phyloP scores from a whole-genome alignment of 2,113 vertebrate genomes.

The Calidris pugnax region DNA sequence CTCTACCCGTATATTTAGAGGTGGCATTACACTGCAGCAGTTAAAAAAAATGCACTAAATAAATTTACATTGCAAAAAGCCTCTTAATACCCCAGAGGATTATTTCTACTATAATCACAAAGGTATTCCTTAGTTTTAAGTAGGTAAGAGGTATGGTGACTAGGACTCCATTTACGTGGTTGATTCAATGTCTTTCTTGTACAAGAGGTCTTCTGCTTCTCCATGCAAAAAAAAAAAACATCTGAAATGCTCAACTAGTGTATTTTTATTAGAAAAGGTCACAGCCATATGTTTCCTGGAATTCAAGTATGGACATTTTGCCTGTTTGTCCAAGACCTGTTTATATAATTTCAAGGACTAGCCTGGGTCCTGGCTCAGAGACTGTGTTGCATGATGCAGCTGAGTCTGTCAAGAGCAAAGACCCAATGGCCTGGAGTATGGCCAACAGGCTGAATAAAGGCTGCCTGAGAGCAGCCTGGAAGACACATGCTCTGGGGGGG shows the following conservation, averaged over 20 bases:
- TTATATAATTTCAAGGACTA: background rate
- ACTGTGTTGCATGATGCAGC: background rate
- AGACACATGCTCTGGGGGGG: rapidly evolving
- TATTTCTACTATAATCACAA: background rate
- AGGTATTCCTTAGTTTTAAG: background rate
- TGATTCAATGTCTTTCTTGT: background rate
- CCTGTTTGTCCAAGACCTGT: background rate
- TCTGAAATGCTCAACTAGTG: background rate
- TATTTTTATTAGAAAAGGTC: background rate
- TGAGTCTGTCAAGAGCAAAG: background rate
- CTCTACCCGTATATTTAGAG: background rate
- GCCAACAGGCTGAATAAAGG: background rate
- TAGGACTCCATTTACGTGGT: background rate
- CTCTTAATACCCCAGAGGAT: background rate
- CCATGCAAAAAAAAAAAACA: background rate
- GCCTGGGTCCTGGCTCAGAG: background rate
- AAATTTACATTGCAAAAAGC: background rate
- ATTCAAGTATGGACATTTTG: background rate
- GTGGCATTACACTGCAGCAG: background rate
- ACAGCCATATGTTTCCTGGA: background rate
- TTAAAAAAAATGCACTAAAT: background rate
- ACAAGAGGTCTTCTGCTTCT: background rate
- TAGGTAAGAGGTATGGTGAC: background rate
- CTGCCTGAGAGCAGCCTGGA: background rate
- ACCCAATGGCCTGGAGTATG: background rate